phyloP scores from a whole-genome alignment of 2,797 vertebrate species.

The Enteromius radiatus region DNA sequence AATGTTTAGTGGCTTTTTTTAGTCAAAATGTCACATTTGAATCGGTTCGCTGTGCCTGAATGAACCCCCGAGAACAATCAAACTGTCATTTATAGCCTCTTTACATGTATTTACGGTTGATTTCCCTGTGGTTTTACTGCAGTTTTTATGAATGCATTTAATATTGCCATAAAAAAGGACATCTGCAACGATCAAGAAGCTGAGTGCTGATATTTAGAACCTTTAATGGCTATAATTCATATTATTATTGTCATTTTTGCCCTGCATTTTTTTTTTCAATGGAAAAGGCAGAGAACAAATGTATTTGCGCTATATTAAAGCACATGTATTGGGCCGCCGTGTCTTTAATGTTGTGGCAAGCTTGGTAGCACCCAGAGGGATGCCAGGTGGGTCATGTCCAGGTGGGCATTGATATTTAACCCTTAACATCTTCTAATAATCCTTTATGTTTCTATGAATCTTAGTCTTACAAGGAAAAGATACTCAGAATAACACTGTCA shows the following conservation, averaged over 20 bases:
- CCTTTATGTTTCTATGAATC: slow-evolving; percentile 38
- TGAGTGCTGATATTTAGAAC: slow-evolving; percentile 53
- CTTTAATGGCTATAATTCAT: slow-evolving; percentile 45
- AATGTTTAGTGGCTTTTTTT: not conserved
- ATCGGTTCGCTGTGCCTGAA: slow-evolving; percentile 63
- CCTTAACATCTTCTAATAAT: slow-evolving; percentile 32
- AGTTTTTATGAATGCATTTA: slow-evolving; percentile 60
- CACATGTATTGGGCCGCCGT: slow-evolving; percentile 70
- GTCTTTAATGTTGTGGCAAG: slow-evolving; percentile 54
- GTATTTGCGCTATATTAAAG: slow-evolving; percentile 74
- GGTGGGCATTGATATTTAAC: slow-evolving; percentile 18
- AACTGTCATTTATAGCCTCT: slow-evolving; percentile 6
- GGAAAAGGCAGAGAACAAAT: slow-evolving; percentile 73
- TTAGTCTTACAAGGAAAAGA: slow-evolving; percentile 65
- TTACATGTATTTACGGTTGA: not conserved
- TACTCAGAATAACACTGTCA: slow-evolving; percentile 40
- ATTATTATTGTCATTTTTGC: slow-evolving; percentile 49
- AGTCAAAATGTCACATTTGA: slow-evolving; percentile 42
- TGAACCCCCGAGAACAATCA: slow-evolving; percentile 49
- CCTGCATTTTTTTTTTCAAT: slow-evolving; percentile 59
- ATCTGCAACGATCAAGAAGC: slow-evolving; percentile 42
- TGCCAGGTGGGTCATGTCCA: slow-evolving; percentile 23
- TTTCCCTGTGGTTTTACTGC: slow-evolving; percentile 61
- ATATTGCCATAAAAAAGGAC: slow-evolving; percentile 47
- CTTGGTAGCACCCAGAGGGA: slow-evolving; percentile 41